Base-by-base conservation (phyloP, 2,797 vertebrate species). In the Spea hammondii region DNA sequence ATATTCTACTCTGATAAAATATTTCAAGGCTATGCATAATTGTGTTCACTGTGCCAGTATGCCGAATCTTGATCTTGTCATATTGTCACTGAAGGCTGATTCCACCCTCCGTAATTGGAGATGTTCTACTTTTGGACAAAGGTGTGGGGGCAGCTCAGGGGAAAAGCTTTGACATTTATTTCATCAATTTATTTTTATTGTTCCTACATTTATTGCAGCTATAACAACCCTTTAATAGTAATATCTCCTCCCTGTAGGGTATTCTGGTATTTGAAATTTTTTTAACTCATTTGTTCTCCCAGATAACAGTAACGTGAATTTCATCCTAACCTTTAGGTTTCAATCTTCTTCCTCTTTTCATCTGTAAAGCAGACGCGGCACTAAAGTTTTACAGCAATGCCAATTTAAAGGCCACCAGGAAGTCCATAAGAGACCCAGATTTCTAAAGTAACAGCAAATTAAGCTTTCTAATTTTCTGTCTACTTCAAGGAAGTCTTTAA, bases 241-340 rank as follows among this genome's bases (percentile, higher is more conserved):
- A 92, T 93, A 93, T 92, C 91, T 92, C 92, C 91, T 93, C 92
- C 92, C 92, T 93, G 92, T 93, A 93, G 92, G 92, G 91, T 92
- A 93, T 93, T 93, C 92, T 93, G 92, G 92, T 93, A 93, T 93
- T 93, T 93, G 92, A 93, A 93, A 92, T 92, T 93, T 93, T 93
- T 93, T 93, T 93, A 93, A 93, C 92, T 93, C 92, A 93, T 93
- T 93, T 93, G 90, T 93, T 93, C 92, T 93, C 91, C 89, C 86
- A 92, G 92, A 93, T 93, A 93, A 92, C 90, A 91, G 91, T 92
- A 92, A 93, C 93, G 92, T 91, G 90, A 91, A 92, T 92, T 93
- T 90, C 92, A 92, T 64, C 67, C 91, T 93, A 93, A 93, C 92
- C 92, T 93, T 92, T 93, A 92, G 92, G 89, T 91, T 93, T 91